These are phyloP conservation scores for Lamproptera curius DNA, from an alignment of 2,888 invertebrate species.

Conservation along the genomic window DNA sequence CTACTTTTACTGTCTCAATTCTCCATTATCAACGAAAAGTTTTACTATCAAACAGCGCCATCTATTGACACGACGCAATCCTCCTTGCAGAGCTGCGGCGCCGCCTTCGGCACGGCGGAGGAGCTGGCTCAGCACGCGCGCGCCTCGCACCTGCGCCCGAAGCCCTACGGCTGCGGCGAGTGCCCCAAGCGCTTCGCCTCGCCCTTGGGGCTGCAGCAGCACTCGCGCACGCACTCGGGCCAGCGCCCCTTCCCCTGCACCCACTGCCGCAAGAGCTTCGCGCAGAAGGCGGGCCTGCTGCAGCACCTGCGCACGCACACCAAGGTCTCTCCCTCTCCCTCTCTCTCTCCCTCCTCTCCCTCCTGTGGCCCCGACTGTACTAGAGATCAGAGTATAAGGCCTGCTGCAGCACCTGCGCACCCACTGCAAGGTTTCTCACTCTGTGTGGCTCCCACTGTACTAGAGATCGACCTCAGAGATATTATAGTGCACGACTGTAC, in stretches of 20 bases:
- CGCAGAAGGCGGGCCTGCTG: conserved; percentile 66
- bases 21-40: too few relatives aligned
- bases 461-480: too few relatives aligned
- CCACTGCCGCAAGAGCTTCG: conserved; percentile 61
- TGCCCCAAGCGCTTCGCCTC: conserved; percentile 65
- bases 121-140: conserved; percentile 41
- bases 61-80: too few relatives aligned
- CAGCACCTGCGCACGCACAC: conserved; percentile 67
- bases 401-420: conserved; percentile 64
- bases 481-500: too few relatives aligned
- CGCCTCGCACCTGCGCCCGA: conserved; percentile 46
- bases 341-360: too few relatives aligned
- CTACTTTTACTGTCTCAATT: too few relatives aligned
- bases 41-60: too few relatives aligned
- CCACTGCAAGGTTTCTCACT: conserved; percentile 57
- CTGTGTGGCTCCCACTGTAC: too few relatives aligned
- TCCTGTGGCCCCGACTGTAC: conserved; percentile 58
- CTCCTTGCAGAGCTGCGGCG: conserved; percentile 34
- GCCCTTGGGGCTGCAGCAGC: conserved; percentile 58
- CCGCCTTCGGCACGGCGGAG: conserved; percentile 42
- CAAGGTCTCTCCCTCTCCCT: too few relatives aligned
- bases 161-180: conserved; percentile 54
- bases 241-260: conserved; percentile 61
- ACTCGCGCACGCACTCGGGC: conserved; percentile 61
- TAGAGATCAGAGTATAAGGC: conserved; percentile 68